These are phyloP conservation scores for Scrobipalpa costella DNA, from an alignment of 2,888 invertebrate genomes.

Conservation along the genomic window DNA sequence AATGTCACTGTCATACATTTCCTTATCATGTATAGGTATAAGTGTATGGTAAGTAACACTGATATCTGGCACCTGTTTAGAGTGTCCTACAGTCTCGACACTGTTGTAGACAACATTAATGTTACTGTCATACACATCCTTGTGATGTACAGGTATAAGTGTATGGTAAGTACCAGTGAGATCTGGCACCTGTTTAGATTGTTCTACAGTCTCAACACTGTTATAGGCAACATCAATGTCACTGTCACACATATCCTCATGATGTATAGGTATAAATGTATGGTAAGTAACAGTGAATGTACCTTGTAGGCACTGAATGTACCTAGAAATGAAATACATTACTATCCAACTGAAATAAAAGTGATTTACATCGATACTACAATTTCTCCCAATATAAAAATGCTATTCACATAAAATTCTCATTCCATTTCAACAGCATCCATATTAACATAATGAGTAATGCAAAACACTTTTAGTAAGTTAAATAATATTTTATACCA, in stretches of 20 bases:
- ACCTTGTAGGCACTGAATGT: too few relatives aligned
- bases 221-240: conserved; percentile 36
- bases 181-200: conserved; percentile 32
- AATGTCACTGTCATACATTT: conserved; percentile 35
- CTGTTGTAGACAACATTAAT: conserved; percentile 35
- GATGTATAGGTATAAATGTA: conserved; percentile 34
- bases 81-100: conserved; percentile 32
- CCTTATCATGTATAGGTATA: conserved; percentile 35
- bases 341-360: too few relatives aligned
- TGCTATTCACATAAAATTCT: too few relatives aligned
- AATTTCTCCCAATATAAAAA: too few relatives aligned
- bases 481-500: too few relatives aligned
- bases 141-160: conserved; percentile 34
- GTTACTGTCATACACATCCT: conserved; percentile 35
- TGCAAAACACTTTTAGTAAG: too few relatives aligned
- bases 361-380: too few relatives aligned
- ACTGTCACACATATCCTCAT: conserved; percentile 35
- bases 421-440: too few relatives aligned
- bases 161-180: conserved; percentile 35
- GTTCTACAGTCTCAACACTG: conserved; percentile 31
- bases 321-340: too few relatives aligned
- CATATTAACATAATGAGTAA: too few relatives aligned
- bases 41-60: conserved; percentile 33
- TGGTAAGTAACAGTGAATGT: conserved; percentile 33
- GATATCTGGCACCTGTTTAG: conserved; percentile 32